Conservation (phyloP, 2,797 vertebrate genomes). For the Periophthalmus magnuspinnatus region DNA sequence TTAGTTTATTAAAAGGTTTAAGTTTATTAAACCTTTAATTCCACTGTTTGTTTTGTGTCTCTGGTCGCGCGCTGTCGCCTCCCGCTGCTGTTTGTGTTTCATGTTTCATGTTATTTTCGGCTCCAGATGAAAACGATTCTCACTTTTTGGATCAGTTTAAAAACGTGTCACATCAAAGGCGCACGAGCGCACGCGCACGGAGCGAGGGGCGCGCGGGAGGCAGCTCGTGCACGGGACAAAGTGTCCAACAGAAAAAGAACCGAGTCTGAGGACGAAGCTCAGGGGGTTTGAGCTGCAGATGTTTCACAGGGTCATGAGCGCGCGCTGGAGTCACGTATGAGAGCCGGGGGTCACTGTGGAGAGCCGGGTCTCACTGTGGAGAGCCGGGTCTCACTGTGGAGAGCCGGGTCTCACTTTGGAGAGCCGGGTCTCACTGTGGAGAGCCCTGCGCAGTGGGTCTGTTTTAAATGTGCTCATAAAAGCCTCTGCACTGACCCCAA, state of each 20-base stretch:
- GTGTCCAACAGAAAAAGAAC: not conserved
- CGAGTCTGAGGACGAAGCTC: not conserved
- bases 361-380: too few species aligned
- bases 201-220: not conserved
- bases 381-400: too few species aligned
- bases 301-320: too few species aligned
- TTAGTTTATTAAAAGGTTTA: too few species aligned
- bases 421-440: too few species aligned
- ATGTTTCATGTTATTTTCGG: not conserved
- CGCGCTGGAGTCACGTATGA: too few species aligned
- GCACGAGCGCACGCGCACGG: not conserved
- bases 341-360: too few species aligned
- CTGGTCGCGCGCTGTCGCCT: not conserved
- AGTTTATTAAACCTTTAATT: too few species aligned
- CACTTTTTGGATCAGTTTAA: not conserved
- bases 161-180: constrained; percentile 1
- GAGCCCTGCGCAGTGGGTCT: not conserved
- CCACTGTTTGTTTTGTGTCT: too few species aligned
- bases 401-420: too few species aligned
- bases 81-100: not conserved
- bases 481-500: not conserved
- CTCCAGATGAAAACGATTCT: not conserved
- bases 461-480: not conserved
- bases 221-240: not conserved
- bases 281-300: not conserved